phyloP scores from a whole-genome alignment of 2,888 invertebrate genomes.

The Agrenia bidenticulata region DNA sequence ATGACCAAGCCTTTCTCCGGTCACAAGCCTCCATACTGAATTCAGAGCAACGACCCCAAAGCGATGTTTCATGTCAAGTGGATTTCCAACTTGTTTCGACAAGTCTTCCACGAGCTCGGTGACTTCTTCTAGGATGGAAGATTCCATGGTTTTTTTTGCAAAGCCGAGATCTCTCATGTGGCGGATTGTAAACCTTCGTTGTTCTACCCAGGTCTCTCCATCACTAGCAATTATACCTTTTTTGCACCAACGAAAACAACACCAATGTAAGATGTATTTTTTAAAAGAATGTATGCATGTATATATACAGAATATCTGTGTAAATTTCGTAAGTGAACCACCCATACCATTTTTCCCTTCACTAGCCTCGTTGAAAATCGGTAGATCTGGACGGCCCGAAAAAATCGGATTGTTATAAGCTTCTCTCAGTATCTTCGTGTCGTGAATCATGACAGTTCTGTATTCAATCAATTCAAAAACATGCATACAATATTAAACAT shows the following conservation, averaged over 20 bases:
- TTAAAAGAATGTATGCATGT: too few species aligned
- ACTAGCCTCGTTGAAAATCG: neutral
- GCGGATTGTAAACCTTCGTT: neutral
- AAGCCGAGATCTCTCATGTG: neutral
- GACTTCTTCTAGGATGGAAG: neutral
- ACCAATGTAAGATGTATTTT: too few species aligned
- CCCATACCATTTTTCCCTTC: slow-evolving; percentile 3
- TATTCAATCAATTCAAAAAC: neutral
- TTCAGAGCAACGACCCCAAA: neutral
- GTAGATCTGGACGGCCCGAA: neutral
- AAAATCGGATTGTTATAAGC: neutral
- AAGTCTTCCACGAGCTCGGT: neutral
- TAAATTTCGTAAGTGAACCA: neutral
- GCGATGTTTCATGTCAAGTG: neutral
- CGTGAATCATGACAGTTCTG: neutral
- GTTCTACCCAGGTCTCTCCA: neutral
- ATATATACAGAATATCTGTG: too few species aligned
- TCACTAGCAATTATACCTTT: neutral
- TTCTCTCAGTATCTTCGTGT: neutral
- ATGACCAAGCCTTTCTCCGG: slow-evolving; percentile 1
- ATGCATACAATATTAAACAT: too few species aligned
- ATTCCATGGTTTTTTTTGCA: neutral
- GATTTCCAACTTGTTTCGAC: neutral
- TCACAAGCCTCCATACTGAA: neutral
- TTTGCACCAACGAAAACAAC: too few species aligned